A percentile compares a stretch with the other conserved stretches of the same genome.
Evolutionary conservation across 2,888 invertebrate genomes (phyloP).

Genomic region (Lasioglossum morio): DNA sequence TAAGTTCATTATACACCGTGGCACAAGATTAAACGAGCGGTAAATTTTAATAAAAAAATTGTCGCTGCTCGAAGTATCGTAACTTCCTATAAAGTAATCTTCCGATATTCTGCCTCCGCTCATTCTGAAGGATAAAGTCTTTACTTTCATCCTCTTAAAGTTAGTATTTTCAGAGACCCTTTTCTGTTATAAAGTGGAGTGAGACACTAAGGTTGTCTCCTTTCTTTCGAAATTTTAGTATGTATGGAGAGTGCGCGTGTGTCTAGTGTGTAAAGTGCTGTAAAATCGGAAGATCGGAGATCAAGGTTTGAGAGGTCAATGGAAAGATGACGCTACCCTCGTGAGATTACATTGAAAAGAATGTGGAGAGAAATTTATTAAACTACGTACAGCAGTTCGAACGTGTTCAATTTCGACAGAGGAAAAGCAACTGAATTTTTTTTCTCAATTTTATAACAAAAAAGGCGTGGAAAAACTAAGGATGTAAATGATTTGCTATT

Average conservation of each 20-base stretch:
- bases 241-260: background rate
- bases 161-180: background rate
- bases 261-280: background rate
- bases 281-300: background rate
- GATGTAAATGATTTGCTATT: background rate
- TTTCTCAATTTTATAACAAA: background rate
- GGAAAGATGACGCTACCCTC: background rate
- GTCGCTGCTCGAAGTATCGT: background rate
- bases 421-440: background rate
- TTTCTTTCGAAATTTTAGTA: background rate
- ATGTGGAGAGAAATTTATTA: background rate
- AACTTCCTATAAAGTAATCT: background rate
- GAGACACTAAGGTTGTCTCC: background rate
- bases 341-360: background rate
- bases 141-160: background rate
- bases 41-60: background rate
- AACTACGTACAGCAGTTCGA: background rate
- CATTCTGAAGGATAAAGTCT: background rate
- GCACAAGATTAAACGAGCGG: background rate
- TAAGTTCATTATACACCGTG: background rate
- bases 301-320: background rate
- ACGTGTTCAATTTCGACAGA: background rate
- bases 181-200: background rate
- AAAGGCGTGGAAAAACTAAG: background rate
- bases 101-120: background rate